Evolutionary conservation across 2,797 vertebrate species (phyloP).

Genomic region (Lepus townsendii): DNA sequence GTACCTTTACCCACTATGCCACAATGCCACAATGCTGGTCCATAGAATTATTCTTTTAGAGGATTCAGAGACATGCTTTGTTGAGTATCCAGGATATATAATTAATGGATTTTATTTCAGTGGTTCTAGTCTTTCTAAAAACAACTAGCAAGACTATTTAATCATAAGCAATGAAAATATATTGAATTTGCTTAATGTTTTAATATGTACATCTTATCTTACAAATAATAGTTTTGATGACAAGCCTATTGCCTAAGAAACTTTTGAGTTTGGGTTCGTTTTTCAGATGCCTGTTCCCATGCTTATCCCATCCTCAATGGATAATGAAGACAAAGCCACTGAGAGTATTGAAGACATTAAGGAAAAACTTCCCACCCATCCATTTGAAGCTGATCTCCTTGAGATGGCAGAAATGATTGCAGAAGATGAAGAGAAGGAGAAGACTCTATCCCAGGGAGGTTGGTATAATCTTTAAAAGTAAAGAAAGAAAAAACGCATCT

Average conservation of each 20-base stretch:
- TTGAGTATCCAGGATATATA: slow-evolving; percentile 26
- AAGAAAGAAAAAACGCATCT: slow-evolving; percentile 37
- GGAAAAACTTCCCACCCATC: slow-evolving; percentile 94
- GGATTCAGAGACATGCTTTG: slow-evolving; percentile 20
- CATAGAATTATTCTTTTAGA: neutral
- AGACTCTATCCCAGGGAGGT: slow-evolving; percentile 92
- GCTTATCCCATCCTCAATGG: slow-evolving; percentile 93
- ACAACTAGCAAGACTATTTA: neutral
- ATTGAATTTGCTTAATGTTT: slow-evolving; percentile 38
- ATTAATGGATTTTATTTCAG: slow-evolving; percentile 47
- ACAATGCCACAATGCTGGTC: no score
- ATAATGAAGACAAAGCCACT: slow-evolving; percentile 93
- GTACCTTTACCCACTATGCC: no score
- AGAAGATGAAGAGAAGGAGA: slow-evolving; percentile 93
- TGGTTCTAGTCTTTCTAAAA: slow-evolving; percentile 46
- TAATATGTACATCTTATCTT: slow-evolving; percentile 48
- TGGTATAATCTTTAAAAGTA: slow-evolving; percentile 67
- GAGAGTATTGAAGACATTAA: slow-evolving; percentile 96
- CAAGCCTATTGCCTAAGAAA: neutral
- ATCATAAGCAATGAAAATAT: slow-evolving; percentile 33
- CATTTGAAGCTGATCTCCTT: slow-evolving; percentile 97
- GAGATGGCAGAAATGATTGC: slow-evolving; percentile 99
- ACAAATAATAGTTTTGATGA: slow-evolving; percentile 43
- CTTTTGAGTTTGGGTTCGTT: slow-evolving; percentile 20
- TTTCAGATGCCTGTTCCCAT: slow-evolving; percentile 96